phyloP scores from a whole-genome alignment of 2,888 invertebrate species.

The Petrophora chlorosata region DNA sequence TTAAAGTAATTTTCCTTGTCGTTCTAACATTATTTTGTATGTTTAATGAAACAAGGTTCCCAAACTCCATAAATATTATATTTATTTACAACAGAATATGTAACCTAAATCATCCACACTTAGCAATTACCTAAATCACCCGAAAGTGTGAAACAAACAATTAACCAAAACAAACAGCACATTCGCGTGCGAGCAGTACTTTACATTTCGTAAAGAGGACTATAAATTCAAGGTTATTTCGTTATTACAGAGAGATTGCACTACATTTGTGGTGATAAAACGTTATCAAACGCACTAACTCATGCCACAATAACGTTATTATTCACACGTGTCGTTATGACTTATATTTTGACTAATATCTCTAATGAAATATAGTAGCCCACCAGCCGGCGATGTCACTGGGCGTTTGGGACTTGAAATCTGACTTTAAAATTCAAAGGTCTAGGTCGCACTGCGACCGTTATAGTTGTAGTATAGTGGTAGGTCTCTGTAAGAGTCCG shows the following conservation, averaged over 20 bases:
- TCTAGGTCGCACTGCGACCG: no score
- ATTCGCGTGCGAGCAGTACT: slow-evolving; percentile 55
- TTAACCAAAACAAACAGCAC: slow-evolving; percentile 7
- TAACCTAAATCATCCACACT: neutral
- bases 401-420: no score
- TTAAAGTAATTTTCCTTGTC: no score
- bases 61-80: neutral
- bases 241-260: slow-evolving; percentile 75
- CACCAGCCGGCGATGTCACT: no score
- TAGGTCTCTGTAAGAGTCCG: no score
- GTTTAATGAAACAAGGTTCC: no score
- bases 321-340: slow-evolving; percentile 53
- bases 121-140: slow-evolving; percentile 1
- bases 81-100: no score
- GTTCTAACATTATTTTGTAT: no score
- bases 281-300: slow-evolving; percentile 67
- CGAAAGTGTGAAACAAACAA: slow-evolving; percentile 12
- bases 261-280: slow-evolving; percentile 73
- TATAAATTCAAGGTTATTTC: slow-evolving; percentile 78
- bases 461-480: no score
- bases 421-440: no score
- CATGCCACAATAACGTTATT: slow-evolving; percentile 62
- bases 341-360: slow-evolving; percentile 15
- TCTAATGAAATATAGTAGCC: slow-evolving; percentile 19
- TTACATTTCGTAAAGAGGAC: slow-evolving; percentile 72